Conservation (phyloP, 2,113 vertebrate genomes). For the Ramphastos sulfuratus region DNA sequence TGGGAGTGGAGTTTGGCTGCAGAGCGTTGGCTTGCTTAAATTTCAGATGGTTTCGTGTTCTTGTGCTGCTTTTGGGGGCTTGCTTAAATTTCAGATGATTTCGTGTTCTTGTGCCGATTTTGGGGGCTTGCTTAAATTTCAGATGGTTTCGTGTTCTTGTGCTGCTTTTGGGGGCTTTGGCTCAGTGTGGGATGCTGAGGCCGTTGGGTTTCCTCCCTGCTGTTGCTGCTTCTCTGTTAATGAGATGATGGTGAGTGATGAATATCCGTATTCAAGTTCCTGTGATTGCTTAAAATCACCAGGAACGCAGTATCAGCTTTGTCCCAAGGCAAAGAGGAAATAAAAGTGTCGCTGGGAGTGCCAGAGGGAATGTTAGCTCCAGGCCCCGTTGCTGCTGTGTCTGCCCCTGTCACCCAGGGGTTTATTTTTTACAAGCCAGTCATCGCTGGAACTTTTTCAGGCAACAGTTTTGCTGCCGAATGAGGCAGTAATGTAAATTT, state of each 20-base stretch:
- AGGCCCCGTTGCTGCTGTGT: background rate
- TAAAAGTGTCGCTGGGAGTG: background rate
- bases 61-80: background rate
- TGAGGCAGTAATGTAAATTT: background rate
- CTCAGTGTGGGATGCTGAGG: background rate
- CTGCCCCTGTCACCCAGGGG: background rate
- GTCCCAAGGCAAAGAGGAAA: background rate
- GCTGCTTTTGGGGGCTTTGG: background rate
- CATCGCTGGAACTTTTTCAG: background rate
- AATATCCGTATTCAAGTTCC: background rate
- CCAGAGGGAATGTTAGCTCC: fast-evolving
- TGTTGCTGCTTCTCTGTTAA: background rate
- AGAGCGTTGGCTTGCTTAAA: background rate
- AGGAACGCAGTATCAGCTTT: background rate
- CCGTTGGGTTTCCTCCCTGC: background rate
- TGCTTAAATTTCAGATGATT: background rate
- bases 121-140: background rate
- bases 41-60: background rate
- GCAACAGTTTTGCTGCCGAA: background rate
- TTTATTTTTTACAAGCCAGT: background rate
- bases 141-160: background rate
- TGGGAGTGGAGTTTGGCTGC: background rate
- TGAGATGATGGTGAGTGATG: background rate
- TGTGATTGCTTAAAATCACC: background rate
- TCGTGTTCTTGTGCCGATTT: background rate